Conservation (phyloP, 1,140 invertebrate species). For the Pinna nobilis region DNA sequence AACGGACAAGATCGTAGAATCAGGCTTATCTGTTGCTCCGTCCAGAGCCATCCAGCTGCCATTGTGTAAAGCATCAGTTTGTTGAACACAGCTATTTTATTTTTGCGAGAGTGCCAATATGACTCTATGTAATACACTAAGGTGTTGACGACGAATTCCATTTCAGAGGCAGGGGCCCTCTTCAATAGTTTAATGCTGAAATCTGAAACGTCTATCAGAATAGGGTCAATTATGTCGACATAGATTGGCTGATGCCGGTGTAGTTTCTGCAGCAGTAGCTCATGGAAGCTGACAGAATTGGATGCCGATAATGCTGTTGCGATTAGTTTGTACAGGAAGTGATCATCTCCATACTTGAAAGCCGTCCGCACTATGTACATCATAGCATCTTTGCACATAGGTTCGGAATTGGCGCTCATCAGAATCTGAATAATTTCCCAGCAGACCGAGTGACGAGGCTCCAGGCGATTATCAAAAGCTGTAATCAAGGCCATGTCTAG, state of each 20-base stretch:
- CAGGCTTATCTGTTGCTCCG: conserved; percentile 13
- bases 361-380: conserved; percentile 56
- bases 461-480: conserved; percentile 50
- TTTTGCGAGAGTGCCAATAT: conserved; percentile 43
- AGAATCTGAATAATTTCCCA: conserved; percentile 53
- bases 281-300: conserved; percentile 41
- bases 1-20: conserved; percentile 21
- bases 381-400: conserved; percentile 55
- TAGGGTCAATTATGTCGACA: conserved; percentile 31
- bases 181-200: conserved; percentile 54
- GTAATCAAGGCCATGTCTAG: conserved; percentile 56
- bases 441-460: conserved; percentile 43
- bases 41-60: conserved; percentile 49
- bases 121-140: conserved; percentile 56
- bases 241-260: conserved; percentile 56
- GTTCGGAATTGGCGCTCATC: conserved; percentile 47
- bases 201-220: conserved; percentile 36
- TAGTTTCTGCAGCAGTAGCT: conserved; percentile 47
- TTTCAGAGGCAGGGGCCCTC: background rate
- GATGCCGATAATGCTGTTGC: conserved; percentile 24
- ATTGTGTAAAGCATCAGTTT: conserved; percentile 47
- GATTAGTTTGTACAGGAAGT: conserved; percentile 49
- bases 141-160: conserved; percentile 33
- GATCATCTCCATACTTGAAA: conserved; percentile 44
- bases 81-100: conserved; percentile 27